Base-by-base conservation (phyloP, 2,113 vertebrate species). In the Terrapene triunguis region DNA sequence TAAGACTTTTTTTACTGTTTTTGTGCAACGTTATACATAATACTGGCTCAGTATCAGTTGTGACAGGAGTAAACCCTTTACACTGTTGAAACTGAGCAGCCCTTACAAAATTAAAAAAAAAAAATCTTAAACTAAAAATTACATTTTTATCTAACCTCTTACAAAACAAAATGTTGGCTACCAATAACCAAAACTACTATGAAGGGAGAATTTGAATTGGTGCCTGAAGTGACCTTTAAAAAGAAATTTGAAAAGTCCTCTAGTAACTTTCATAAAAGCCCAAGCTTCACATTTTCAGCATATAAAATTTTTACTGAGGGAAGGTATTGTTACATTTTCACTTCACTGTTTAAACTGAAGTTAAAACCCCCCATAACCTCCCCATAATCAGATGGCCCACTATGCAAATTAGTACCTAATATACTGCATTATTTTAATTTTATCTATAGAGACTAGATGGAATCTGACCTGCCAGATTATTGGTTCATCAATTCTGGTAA, bases 1-100 rank as follows among this genome's bases (percentile, higher is more conserved):
- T 81, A 90, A 81, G 27, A 74, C 25, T 86, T 79, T 48, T 95
- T 3, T 5, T 24, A 10, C 35, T 87, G 5, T 38, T 54, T 81
- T 14, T 22, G 17, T 55, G 53, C 76, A 82, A 27, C 87, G 62
- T 90, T 84, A 94, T 89, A 90, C 85, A 59, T 90, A 91, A 80
- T 51, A 44, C 59, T 90, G 59, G 7, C 88, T 87, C 93, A 69
- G 83, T 80, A 89, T 62, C 84, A 85, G 48, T 51, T 3, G 2
- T 89, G 76, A 74, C 88, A 47, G 0, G 72, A 91, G 86, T 86
- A 90, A 92, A 90, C 29, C 29, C 57, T 62, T 32, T 62, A 27
- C 10, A 79, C 51, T 89, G 10, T 53, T 86, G 72, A 88, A 89
- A 44, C 35, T 14, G 8, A 55, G 3, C 62, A 54, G 85, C 47